These are phyloP conservation scores for Clarias laeviceps DNA, from an alignment of 2,797 vertebrate genomes.

Conservation along the genomic window DNA sequence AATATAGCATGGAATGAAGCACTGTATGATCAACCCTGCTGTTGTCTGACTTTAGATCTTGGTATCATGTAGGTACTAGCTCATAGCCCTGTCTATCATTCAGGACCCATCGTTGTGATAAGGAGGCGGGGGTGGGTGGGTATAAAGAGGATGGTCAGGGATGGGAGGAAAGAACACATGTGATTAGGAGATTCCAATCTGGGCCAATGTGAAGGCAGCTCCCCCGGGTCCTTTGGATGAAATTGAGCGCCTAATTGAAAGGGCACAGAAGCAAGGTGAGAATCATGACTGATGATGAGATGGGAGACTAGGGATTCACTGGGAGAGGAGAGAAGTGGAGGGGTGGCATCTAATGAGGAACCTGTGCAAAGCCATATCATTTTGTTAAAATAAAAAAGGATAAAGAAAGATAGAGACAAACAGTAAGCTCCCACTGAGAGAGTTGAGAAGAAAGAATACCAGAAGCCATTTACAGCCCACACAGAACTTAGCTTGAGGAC, in stretches of 20 bases:
- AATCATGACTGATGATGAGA: conserved; percentile 75
- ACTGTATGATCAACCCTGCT: conserved; percentile 3
- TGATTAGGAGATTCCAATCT: conserved; percentile 73
- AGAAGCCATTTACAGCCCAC: not conserved
- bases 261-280: conserved; percentile 72
- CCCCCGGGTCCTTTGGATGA: conserved; percentile 72
- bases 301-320: conserved; percentile 61
- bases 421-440: not conserved
- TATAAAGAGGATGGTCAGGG: conserved; percentile 39
- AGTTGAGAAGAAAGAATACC: conserved; percentile 11
- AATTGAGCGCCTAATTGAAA: conserved; percentile 84
- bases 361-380: conserved; percentile 61
- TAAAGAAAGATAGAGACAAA: not conserved
- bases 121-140: not conserved
- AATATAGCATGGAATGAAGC: not conserved
- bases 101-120: conserved; percentile 19
- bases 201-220: conserved; percentile 63
- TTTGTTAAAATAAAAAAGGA: conserved; percentile 17
- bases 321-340: conserved; percentile 42
- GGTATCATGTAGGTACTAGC: conserved; percentile 45
- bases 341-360: conserved; percentile 62
- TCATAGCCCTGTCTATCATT: conserved; percentile 40
- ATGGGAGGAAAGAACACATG: conserved; percentile 35
- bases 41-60: conserved; percentile 37
- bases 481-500: conserved; percentile 23